These are phyloP conservation scores for Sepiola atlantica DNA, from an alignment of 2,888 invertebrate species.

Conservation along the genomic window DNA sequence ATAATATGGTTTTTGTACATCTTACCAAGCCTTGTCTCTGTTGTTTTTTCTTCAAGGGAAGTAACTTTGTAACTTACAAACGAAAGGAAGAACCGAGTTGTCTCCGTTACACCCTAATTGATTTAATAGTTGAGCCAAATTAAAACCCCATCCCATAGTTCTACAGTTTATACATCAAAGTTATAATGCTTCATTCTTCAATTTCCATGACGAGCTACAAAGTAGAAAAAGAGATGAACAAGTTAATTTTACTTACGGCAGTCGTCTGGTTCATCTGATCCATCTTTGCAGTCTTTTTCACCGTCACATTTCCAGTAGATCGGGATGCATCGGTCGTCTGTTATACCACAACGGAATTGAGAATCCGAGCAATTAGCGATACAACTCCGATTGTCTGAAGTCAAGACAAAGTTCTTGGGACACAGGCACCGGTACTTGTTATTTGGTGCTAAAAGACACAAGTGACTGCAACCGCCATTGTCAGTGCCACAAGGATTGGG, in stretches of 20 bases:
- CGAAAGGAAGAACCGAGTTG: too few relatives aligned
- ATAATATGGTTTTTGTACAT: too few relatives aligned
- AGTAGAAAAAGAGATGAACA: neutral
- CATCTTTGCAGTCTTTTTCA: slow-evolving; percentile 71
- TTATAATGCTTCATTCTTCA: neutral
- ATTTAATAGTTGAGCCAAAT: too few relatives aligned
- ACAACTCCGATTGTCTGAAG: slow-evolving; percentile 88
- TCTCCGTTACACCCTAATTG: too few relatives aligned
- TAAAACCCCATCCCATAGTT: too few relatives aligned
- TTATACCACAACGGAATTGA: slow-evolving; percentile 68
- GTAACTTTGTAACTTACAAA: too few relatives aligned
- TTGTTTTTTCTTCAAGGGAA: too few relatives aligned
- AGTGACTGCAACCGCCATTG: slow-evolving; percentile 96
- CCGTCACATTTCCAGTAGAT: slow-evolving; percentile 72
- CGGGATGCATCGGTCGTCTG: slow-evolving; percentile 69
- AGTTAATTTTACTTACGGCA: slow-evolving; percentile 68
- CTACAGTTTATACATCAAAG: too few relatives aligned
- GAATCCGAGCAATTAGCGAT: slow-evolving; percentile 91
- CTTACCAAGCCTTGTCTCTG: too few relatives aligned
- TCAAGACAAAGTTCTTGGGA: slow-evolving; percentile 90
- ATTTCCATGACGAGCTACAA: neutral
- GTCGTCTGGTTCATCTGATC: slow-evolving; percentile 69
- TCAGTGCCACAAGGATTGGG: slow-evolving; percentile 91
- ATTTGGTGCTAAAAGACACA: slow-evolving; percentile 90
- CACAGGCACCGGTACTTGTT: slow-evolving; percentile 88